Base-by-base conservation (phyloP, 2,888 invertebrate species). In the Thymelicus acteon region DNA sequence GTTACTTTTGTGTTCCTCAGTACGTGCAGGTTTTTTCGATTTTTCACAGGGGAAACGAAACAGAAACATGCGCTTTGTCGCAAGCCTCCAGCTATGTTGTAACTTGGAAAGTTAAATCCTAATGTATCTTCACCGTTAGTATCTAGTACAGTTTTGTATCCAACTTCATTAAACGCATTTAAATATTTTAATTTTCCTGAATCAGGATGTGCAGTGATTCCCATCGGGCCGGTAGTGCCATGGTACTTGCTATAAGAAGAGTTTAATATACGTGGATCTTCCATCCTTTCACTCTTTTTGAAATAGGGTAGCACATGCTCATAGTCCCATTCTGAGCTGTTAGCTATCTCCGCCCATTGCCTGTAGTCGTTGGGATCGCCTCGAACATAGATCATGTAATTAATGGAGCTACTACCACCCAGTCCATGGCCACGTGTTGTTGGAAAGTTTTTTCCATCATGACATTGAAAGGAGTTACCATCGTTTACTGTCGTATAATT, bases 381-480 rank as follows among this genome's bases (percentile, higher is more conserved):
- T 7, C 92, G 87, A 7, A 94, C 83, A 73, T 94, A 94, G 60
- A 94, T 81, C 88, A 94, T 94, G 39, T 86, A 93, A 78, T 94
- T 95, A 24, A 94, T 80, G 4, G 87, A 85, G 13, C 94, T 93
- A 0, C 88, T 86, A 3, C 95, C 95, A 60, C 95, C 95, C 76
- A 95, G 81, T 73, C 92, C 86, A 75, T 95, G 95, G 0, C 96
- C 96, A n/a, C 95, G 88, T 1, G 96, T 94, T 95, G 95, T 95
- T 0, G 87, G 84, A 63, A 90, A 90, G n/a, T 85, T 74, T 64
- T 86, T 80, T 58, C 89, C 85, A 74, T 88, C 89, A 57, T 94
- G 93, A 44, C 69, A 69, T 39, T 58, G 58, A 10, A 13, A 19
- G 64, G 84, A 83, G 24, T 86, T 83, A 24, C 90, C 82, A 75